Base-by-base conservation (phyloP, 2,113 vertebrate species). In the Nibea coibor region DNA sequence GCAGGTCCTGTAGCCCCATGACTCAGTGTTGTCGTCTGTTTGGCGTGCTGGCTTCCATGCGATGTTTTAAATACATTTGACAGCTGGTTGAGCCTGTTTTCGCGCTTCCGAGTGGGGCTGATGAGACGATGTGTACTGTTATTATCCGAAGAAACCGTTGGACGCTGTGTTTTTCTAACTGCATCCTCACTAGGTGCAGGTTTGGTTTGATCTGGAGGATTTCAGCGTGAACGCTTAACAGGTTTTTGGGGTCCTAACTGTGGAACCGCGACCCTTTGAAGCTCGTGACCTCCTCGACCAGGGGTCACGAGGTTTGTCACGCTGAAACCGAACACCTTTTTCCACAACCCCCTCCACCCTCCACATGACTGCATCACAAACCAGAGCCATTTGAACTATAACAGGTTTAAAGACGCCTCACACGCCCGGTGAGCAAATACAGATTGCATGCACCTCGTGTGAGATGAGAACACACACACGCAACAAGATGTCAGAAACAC, bases 211-310 rank as follows among this genome's bases (percentile, higher is more conserved):
- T 87, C 50, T 42, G 54, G 42, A 67, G 31, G 54, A 6, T 72
- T 80, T 80, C 45, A 78, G 83, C 31, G 8, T 22, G 31, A 58
- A 48, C 45, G 57, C 72, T 80, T 57, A 68, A 83, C 80, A 53
- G 58, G 24, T 66, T 85, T 59, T 66, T 16, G 35, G 80, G 26
- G n/a, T 79, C 51, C 64, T 50, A 50, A 72, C 66, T 57, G 56
- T 76, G 80, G 35, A 82, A 70, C 64, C 69, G 42, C 51, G 0
- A 20, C 65, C 51, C 87, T 92, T 92, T 92, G 91, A 93, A 91
- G 89, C 78, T 22, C 0, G 11, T 74, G 85, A 91, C 82, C 91
- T 78, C 71, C 31, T 62, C 28, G 10, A 67, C 47, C 48, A 45
- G 64, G 59, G 91, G 92, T 90, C 89, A 90, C 3, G 11, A 58